Evolutionary conservation across 1,140 invertebrate genomes (phyloP), one percentile per base, ranked within the genome.

Genomic region (Nebria ingens): DNA sequence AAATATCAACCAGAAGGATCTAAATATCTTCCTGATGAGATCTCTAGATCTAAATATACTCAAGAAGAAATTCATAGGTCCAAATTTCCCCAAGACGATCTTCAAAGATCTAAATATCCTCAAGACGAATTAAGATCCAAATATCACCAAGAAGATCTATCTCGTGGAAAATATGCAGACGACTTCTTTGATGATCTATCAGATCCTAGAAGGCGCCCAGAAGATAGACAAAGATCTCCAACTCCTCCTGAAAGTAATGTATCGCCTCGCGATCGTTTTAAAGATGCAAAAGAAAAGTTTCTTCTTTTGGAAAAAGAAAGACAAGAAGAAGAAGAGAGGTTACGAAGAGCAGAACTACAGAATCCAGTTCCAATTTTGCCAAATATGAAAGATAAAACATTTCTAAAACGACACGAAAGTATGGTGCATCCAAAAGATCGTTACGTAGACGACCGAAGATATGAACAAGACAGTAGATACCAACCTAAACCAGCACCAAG

Each of bases 221-320:
- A 77, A 59, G 62, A 70, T 21, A 66, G 77, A 34, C 78, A 79
- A 58, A 62, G 77, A 53, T 73, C 76, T 1, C 76, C 77, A 2
- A 75, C 74, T 60, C 73, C 76, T 2, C 73, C 74, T 61, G 72
- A 76, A 29, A 63, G 70, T 0, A 70, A 73, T 51, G 69, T 73
- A 2, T 79, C 82, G 25, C 86, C 86, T 0, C 76, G 84, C 55
- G 86, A 89, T 58, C 77, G 87, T 34, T 89, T 89, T 67, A 84
- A 87, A 61, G 86, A 89, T 62, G 86, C 87, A 38, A 89, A 89
- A 68, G 85, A 89, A 65, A 89, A 89, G 69, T 89, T 90, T 64
- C 76, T 84, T 65, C 79, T 83, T 19, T 77, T 90, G 71, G 87
- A 91, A 68, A 75, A 81, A 58, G 82, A 86, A 58, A 76, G 82